Conservation (phyloP, 2,888 invertebrate genomes). For the Bedellia somnulentella region DNA sequence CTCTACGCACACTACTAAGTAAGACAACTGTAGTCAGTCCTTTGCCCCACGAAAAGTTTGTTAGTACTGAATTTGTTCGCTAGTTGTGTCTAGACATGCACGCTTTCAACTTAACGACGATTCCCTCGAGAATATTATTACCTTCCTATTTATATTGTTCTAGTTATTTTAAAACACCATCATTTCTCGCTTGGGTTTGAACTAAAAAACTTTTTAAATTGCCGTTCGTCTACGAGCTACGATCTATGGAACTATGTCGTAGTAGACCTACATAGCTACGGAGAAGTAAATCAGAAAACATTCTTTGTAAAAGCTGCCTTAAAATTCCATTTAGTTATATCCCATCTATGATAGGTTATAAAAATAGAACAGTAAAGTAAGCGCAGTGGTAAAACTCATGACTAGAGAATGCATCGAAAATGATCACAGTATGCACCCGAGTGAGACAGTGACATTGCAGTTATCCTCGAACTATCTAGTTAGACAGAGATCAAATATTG, state of each 20-base stretch:
- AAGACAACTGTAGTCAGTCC: conserved; percentile 42
- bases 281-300: no score
- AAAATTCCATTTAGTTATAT: conserved; percentile 2
- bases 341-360: conserved; percentile 13
- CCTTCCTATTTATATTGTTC: no score
- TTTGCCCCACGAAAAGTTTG: conserved; percentile 54
- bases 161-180: no score
- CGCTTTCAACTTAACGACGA: conserved; percentile 49
- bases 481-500: conserved; percentile 63
- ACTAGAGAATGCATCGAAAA: conserved; percentile 58
- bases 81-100: conserved; percentile 57
- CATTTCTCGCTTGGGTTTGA: no score
- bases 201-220: no score
- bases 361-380: conserved; percentile 30
- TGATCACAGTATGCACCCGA: conserved; percentile 54
- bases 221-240: no score
- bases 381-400: conserved; percentile 55
- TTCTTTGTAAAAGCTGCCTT: conserved; percentile 1
- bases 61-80: conserved; percentile 55
- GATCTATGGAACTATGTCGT: no score
- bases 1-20: conserved; percentile 28
- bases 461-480: conserved; percentile 44
- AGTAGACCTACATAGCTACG: no score
- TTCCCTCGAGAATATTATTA: conserved; percentile 39
- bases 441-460: conserved; percentile 48